These are phyloP conservation scores for Chrysogorgia sp. DNA, from an alignment of 92 coral and sea anemone genomes.

Conservation along the genomic window DNA sequence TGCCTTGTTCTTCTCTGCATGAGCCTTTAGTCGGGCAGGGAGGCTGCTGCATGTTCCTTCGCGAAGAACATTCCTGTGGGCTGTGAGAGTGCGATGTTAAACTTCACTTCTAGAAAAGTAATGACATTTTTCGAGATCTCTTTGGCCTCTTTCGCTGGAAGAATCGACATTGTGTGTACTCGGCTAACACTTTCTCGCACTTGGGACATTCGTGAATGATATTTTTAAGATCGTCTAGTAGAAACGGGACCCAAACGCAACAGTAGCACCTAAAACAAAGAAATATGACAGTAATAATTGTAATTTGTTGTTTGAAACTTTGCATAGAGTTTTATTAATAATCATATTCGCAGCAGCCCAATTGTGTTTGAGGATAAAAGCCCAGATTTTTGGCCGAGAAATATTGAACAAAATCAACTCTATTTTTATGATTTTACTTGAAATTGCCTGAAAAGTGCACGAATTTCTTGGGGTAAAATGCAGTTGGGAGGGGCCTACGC, in stretches of 20 bases:
- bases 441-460: too few relatives aligned
- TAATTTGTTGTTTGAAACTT: too few relatives aligned
- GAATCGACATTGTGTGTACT: slow-evolving; percentile 73
- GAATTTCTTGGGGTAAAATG: too few relatives aligned
- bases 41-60: too few relatives aligned
- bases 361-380: not conserved
- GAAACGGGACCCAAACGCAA: slow-evolving; percentile 90
- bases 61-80: too few relatives aligned
- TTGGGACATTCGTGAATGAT: slow-evolving; percentile 93
- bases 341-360: not conserved
- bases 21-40: too few relatives aligned
- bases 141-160: slow-evolving; percentile 35
- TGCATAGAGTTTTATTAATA: not conserved
- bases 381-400: too few relatives aligned
- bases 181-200: slow-evolving; percentile 82
- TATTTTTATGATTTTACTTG: too few relatives aligned
- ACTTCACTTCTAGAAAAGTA: slow-evolving; percentile 9
- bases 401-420: too few relatives aligned
- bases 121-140: slow-evolving; percentile 7
- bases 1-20: too few relatives aligned
- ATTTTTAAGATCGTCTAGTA: slow-evolving; percentile 85
- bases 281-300: not conserved
- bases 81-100: not conserved
- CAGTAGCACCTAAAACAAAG: slow-evolving; percentile 76
- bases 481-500: too few relatives aligned